A percentile compares a stretch with the other conserved stretches of the same genome.
These are phyloP conservation scores for Polypedilum vanderplanki DNA, from an alignment of 1,140 invertebrate genomes.

Conservation along the genomic window DNA sequence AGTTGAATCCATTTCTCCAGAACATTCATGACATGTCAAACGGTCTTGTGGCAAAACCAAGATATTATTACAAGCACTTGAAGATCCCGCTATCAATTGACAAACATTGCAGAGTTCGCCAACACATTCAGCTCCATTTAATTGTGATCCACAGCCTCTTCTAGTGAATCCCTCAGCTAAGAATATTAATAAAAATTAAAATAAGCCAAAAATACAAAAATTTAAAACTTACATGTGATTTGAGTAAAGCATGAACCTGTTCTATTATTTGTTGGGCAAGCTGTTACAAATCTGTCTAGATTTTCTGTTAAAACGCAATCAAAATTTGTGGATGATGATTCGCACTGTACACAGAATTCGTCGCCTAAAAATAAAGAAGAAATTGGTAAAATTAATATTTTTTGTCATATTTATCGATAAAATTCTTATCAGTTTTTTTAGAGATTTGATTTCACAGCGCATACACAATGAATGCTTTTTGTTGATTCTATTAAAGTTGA, in stretches of 20 bases:
- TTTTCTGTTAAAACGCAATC: neutral
- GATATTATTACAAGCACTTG: neutral
- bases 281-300: neutral
- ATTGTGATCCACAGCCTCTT: neutral
- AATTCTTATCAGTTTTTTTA: too few species aligned
- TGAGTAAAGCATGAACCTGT: neutral
- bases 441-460: too few species aligned
- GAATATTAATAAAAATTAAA: neutral
- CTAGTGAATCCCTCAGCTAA: neutral
- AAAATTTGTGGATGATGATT: neutral
- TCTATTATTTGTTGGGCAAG: neutral
- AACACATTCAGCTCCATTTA: neutral
- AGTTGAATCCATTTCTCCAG: neutral
- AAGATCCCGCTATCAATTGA: neutral
- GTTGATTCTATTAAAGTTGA: too few species aligned
- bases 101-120: neutral
- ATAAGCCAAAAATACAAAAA: neutral
- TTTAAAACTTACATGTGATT: neutral
- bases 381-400: neutral
- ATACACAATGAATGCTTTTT: too few species aligned
- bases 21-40: neutral
- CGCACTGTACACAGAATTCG: neutral
- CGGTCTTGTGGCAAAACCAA: neutral
- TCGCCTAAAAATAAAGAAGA: neutral
- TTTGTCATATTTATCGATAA: too few species aligned